A percentile compares a stretch with the other conserved stretches of the same genome.
Conservation (phyloP, 2,113 vertebrate species). For the Oncorhynchus mykiss region DNA sequence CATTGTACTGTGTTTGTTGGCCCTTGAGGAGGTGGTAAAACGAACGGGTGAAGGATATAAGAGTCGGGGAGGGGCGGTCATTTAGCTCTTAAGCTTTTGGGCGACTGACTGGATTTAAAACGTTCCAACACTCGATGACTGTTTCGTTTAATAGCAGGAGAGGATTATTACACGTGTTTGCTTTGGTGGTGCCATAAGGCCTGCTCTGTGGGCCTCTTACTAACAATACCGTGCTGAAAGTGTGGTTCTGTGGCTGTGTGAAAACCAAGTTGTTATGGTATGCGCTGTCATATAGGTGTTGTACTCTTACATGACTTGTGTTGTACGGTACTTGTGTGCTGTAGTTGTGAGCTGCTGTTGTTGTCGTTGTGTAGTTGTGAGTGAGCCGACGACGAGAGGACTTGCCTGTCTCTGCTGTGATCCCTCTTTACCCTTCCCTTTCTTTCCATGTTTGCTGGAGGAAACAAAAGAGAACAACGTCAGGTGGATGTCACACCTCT, state of each 20-base stretch:
- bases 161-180: neutral
- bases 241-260: neutral
- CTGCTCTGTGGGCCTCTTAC: neutral
- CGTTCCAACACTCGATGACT: neutral
- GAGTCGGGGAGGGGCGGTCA: neutral
- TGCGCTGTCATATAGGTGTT: neutral
- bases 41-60: conserved; percentile 11
- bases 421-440: conserved; percentile 75
- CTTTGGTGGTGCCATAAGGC: neutral
- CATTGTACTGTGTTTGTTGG: neutral
- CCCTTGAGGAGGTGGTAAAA: conserved; percentile 6
- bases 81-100: neutral
- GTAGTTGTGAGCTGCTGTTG: neutral
- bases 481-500: conserved; percentile 60
- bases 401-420: conserved; percentile 80
- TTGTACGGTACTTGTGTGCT: neutral
- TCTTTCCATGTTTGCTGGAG: conserved; percentile 81
- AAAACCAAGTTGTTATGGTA: neutral
- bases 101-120: conserved; percentile 9
- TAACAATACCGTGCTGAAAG: neutral
- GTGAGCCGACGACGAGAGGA: conserved; percentile 27
- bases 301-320: conserved; percentile 3
- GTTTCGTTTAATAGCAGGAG: neutral
- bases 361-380: neutral
- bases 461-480: conserved; percentile 70